A percentile compares a stretch with the other conserved stretches of the same genome.
Conservation (phyloP, 2,797 vertebrate species). For the Prionace glauca region DNA sequence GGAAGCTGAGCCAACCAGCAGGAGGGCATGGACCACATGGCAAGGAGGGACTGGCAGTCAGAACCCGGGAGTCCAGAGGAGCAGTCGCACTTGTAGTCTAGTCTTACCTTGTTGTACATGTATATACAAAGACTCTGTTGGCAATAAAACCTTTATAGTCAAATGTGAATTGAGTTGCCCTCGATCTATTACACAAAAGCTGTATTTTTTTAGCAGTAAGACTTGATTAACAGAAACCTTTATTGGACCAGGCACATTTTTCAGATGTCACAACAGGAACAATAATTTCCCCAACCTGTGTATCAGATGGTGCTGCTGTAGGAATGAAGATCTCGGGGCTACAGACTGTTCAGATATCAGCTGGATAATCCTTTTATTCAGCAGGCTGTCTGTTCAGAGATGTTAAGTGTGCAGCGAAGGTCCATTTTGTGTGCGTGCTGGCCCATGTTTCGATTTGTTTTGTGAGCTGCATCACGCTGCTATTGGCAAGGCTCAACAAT, state of each 20-base stretch:
- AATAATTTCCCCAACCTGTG: not conserved
- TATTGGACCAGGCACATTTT: not conserved
- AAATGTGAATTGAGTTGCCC: too few relatives aligned
- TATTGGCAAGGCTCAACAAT: not conserved
- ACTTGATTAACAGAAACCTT: not conserved
- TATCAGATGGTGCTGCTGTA: not conserved
- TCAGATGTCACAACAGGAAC: not conserved
- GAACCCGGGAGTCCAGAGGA: too few relatives aligned
- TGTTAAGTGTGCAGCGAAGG: not conserved
- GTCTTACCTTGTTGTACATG: too few relatives aligned
- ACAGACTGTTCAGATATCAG: not conserved
- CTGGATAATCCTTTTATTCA: slow-evolving; percentile 1
- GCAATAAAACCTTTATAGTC: too few relatives aligned
- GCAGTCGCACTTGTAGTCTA: too few relatives aligned
- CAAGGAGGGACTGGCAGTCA: too few relatives aligned
- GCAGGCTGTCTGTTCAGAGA: not conserved
- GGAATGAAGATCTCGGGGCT: not conserved
- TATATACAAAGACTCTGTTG: too few relatives aligned
- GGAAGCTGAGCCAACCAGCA: too few relatives aligned
- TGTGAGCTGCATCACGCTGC: not conserved
- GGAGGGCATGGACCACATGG: too few relatives aligned
- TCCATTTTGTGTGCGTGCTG: not conserved
- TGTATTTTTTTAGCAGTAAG: not conserved
- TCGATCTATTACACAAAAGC: not conserved
- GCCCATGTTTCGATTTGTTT: not conserved